Conservation (phyloP, 2,888 invertebrate genomes). For the Platerodrilus igneus region DNA sequence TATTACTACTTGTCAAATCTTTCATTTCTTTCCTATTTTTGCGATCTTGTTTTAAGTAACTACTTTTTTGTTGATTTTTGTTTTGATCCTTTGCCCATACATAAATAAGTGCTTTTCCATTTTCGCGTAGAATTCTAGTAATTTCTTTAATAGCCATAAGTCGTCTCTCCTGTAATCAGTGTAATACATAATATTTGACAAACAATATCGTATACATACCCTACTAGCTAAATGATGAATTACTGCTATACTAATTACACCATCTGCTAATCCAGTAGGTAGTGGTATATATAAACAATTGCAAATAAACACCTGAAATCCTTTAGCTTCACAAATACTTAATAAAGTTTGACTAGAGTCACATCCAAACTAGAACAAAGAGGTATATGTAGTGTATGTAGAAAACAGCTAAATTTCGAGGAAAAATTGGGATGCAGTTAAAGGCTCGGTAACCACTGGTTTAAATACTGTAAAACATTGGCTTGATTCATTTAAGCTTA, state of each 20-base stretch:
- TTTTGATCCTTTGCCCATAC: conserved; percentile 95
- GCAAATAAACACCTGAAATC: conserved; percentile 66
- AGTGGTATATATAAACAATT: conserved; percentile 76
- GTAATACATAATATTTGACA: neutral
- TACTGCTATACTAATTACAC: conserved; percentile 90
- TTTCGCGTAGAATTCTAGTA: conserved; percentile 63
- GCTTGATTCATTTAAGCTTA: too few species aligned
- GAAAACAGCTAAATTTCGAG: too few species aligned
- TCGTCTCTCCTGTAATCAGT: conserved; percentile 63
- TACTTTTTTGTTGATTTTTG: conserved; percentile 59
- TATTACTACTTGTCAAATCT: conserved; percentile 36
- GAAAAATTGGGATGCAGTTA: too few species aligned
- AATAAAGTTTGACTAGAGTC: conserved; percentile 70
- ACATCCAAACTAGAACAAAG: conserved; percentile 65
- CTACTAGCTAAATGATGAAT: conserved; percentile 89
- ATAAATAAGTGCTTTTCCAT: conserved; percentile 80
- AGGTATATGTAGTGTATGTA: too few species aligned
- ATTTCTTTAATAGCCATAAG: conserved; percentile 71
- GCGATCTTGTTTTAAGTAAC: conserved; percentile 63
- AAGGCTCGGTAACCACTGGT: too few species aligned
- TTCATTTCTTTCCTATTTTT: conserved; percentile 48
- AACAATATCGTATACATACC: conserved; percentile 44
- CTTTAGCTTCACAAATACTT: conserved; percentile 57
- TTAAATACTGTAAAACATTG: too few species aligned
- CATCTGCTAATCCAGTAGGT: conserved; percentile 65